Evolutionary conservation across 2,797 vertebrate genomes (phyloP).

Genomic region (Morelia viridis): DNA sequence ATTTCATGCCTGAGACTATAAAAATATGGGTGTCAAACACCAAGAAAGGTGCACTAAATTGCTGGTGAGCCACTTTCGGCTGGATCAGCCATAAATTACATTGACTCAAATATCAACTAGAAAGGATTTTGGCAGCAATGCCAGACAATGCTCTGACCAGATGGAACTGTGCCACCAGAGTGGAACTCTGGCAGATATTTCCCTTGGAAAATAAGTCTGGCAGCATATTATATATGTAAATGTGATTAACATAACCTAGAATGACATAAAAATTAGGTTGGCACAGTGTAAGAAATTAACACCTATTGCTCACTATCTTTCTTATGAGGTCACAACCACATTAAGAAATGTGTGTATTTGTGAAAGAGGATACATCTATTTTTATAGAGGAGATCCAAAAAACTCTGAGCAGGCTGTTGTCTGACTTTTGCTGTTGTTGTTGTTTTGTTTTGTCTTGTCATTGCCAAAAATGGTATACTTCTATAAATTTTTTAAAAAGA

Average conservation of each 20-base stretch:
- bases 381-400: neutral
- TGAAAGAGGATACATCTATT: neutral
- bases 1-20: neutral
- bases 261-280: neutral
- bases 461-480: neutral
- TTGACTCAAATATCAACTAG: neutral
- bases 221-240: neutral
- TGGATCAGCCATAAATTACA: neutral
- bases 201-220: neutral
- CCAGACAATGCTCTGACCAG: neutral
- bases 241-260: neutral
- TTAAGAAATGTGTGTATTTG: neutral
- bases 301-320: neutral
- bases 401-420: neutral
- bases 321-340: neutral
- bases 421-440: neutral
- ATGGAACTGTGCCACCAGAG: neutral
- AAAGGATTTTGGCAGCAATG: neutral
- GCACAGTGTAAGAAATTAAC: neutral
- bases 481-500: neutral
- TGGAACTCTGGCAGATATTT: neutral
- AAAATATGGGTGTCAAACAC: neutral
- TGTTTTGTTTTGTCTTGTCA: neutral
- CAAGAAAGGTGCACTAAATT: neutral
- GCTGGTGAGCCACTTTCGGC: neutral